Evolutionary conservation across 2,797 vertebrate species (phyloP).

Genomic region (Oophaga sylvatica): DNA sequence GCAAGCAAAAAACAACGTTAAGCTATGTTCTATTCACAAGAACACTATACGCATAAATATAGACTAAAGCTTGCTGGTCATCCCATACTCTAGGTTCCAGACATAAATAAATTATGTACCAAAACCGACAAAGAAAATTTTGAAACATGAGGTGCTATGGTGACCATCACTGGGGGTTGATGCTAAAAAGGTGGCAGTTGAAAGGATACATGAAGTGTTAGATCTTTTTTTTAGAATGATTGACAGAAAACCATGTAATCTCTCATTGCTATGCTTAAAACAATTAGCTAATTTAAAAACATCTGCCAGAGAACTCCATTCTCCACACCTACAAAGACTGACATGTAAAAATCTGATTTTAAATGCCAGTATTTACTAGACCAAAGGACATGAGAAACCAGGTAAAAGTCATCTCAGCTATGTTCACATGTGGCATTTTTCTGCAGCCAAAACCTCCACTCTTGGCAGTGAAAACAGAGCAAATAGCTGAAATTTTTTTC

Average conservation of each 20-base stretch:
- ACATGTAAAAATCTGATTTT: neutral
- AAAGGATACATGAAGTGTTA: neutral
- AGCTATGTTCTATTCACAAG: neutral
- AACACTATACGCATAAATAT: neutral
- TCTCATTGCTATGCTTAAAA: neutral
- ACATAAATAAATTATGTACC: neutral
- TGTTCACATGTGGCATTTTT: too few relatives aligned
- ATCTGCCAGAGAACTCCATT: conserved; percentile 2
- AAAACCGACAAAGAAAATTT: neutral
- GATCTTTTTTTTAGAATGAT: conserved; percentile 15
- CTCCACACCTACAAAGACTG: neutral
- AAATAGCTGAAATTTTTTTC: too few relatives aligned
- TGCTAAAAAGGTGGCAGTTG: neutral
- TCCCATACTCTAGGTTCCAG: neutral
- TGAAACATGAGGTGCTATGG: neutral
- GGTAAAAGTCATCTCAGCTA: too few relatives aligned
- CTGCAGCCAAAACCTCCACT: too few relatives aligned
- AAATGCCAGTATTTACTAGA: neutral
- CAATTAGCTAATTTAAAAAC: conserved; percentile 25
- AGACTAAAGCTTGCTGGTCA: neutral
- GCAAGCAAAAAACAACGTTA: too few relatives aligned
- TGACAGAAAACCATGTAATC: conserved; percentile 21
- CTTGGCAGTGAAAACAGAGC: too few relatives aligned
- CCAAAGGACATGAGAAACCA: neutral
- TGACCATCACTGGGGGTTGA: neutral